These are phyloP conservation scores for Melipona beecheii DNA, from an alignment of 2,888 invertebrate genomes.

Conservation along the genomic window DNA sequence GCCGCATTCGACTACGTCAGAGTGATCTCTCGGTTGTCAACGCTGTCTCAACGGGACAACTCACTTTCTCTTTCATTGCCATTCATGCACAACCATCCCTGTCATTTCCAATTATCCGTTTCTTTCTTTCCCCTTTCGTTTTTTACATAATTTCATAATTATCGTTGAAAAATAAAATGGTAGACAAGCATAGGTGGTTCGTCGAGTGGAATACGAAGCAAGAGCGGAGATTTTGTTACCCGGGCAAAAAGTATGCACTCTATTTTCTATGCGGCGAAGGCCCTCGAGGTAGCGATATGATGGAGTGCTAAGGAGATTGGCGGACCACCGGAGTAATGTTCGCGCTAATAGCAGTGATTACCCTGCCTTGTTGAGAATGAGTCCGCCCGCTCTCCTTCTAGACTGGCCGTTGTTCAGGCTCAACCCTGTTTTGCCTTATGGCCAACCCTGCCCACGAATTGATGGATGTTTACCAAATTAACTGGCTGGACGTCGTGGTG, in stretches of 20 bases:
- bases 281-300: constrained; percentile 74
- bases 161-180: neutral
- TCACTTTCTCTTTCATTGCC: constrained; percentile 20
- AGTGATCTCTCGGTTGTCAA: constrained; percentile 12
- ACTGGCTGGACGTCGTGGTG: constrained; percentile 69
- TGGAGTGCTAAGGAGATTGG: constrained; percentile 81
- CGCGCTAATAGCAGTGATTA: constrained; percentile 87
- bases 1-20: neutral
- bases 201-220: constrained; percentile 18
- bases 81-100: neutral
- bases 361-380: constrained; percentile 82
- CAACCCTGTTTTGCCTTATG: constrained; percentile 55
- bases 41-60: constrained; percentile 35
- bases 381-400: constrained; percentile 78
- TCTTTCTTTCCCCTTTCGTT: accelerated
- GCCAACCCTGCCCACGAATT: constrained; percentile 78
- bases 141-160: neutral
- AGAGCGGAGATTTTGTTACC: constrained; percentile 28
- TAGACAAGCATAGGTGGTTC: neutral
- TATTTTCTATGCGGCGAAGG: constrained; percentile 57
- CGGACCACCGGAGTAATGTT: constrained; percentile 86
- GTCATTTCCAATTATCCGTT: neutral
- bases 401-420: constrained; percentile 68
- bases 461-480: constrained; percentile 82
- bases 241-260: constrained; percentile 25